Base-by-base conservation (phyloP, 1,140 invertebrate species). In the Pseudomyrmex pallidus region DNA sequence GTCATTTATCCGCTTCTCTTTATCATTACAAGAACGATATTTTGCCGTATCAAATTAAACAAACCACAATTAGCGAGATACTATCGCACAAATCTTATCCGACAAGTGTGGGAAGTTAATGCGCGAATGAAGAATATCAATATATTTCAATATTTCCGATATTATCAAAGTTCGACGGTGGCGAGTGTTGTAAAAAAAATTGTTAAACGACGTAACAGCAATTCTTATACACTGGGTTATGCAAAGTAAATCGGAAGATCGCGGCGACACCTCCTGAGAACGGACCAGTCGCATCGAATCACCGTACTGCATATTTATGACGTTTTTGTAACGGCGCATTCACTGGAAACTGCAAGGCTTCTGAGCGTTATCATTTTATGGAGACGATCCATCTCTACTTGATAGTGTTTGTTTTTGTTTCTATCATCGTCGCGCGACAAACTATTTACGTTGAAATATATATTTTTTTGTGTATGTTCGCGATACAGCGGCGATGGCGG, bases 221-320 rank as follows among this genome's bases (percentile, higher is more conserved):
- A 78, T 83, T 84, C 59, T 84, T 76, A 82, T 84, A 84, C 57
- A 48, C 64, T 50, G 83, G 54, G 82, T 84, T 84, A 84, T 84
- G 83, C 77, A 84, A 84, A 84, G 61, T 74, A 84, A 82, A 84
- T 66, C 66, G 76, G 13, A 64, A 54, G 35, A 35, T 35, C 35
- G 35, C 35, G 35, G 63, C 54, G 63, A 56, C 48, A 78, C 22
- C 62, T 74, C 17, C 35, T 59, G 76, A 82, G 73, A 83, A 84
- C 76, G 48, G 72, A 82, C 56, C 83, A 66, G 57, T 76, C 76
- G 66, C 76, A 70, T 62, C 61, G 76, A 64, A 70, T 80, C 66
- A 46, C 54, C 48, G 56, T 82, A 48, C 35, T 82, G 83, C 76
- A 84, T 84, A 84, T 84, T 80, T 84, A 84, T 80, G 83, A 82